A percentile compares a stretch with the other conserved stretches of the same genome.
These are phyloP conservation scores for Chaenodraco wilsoni DNA, from an alignment of 2,797 vertebrate genomes.

Conservation along the genomic window DNA sequence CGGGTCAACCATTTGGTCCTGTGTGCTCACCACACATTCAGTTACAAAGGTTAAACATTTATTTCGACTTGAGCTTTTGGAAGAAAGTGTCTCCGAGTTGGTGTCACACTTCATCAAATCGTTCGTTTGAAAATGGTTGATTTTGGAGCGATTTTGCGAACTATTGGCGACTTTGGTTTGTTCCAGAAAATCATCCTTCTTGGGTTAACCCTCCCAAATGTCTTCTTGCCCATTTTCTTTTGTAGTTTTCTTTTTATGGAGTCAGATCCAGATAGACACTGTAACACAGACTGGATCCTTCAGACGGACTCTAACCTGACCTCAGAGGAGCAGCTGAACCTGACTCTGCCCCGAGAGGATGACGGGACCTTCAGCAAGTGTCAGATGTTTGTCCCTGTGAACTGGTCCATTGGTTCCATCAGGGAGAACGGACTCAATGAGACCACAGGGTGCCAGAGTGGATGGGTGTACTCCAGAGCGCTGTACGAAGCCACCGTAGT, in stretches of 20 bases:
- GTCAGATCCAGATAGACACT: constrained; percentile 74
- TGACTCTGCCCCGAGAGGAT: constrained; percentile 80
- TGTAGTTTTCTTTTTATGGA: constrained; percentile 76
- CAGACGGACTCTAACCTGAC: constrained; percentile 77
- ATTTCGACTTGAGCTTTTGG: neutral
- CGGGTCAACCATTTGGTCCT: constrained; percentile 3
- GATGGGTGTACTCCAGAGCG: constrained; percentile 84
- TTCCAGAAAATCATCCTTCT: constrained; percentile 50
- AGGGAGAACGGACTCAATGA: constrained; percentile 76
- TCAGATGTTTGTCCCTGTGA: constrained; percentile 84
- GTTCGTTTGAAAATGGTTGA: constrained; percentile 38
- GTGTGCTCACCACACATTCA: neutral
- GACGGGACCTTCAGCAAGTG: constrained; percentile 83
- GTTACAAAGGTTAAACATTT: constrained; percentile 57
- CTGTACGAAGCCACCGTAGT: constrained; percentile 70
- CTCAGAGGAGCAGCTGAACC: constrained; percentile 79
- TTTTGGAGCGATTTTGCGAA: constrained; percentile 52
- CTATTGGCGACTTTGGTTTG: constrained; percentile 55
- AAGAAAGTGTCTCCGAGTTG: neutral
- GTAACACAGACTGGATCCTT: constrained; percentile 87
- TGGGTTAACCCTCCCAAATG: constrained; percentile 10
- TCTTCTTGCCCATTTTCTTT: constrained; percentile 21
- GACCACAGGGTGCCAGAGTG: constrained; percentile 79
- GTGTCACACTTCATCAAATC: neutral
- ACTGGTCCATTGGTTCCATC: constrained; percentile 80